A percentile compares a stretch with the other conserved stretches of the same genome.
Evolutionary conservation across 1,140 invertebrate genomes (phyloP).

Genomic region (Acyrthosiphon pisum): DNA sequence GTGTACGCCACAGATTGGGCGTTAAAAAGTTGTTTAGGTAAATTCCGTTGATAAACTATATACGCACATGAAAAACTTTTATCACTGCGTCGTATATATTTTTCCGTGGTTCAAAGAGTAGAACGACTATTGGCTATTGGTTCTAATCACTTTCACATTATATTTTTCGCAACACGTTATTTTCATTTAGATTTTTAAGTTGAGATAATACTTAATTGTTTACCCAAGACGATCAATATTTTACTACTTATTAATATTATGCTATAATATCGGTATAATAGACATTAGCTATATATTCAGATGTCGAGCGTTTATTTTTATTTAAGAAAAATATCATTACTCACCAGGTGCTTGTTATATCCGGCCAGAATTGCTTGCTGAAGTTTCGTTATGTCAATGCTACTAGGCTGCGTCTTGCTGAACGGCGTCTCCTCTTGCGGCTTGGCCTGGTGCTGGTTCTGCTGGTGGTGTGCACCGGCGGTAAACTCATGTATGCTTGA

Average conservation of each 20-base stretch:
- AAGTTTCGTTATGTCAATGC: slow-evolving; percentile 65
- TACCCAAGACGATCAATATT: background rate
- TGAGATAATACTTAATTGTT: no score
- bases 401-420: slow-evolving; percentile 57
- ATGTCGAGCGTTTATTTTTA: background rate
- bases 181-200: background rate
- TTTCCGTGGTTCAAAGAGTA: no score
- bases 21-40: no score
- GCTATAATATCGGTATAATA: no score
- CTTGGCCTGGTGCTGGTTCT: slow-evolving; percentile 58
- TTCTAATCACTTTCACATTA: background rate
- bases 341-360: slow-evolving; percentile 60
- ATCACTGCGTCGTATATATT: no score
- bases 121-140: no score
- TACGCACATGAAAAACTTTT: no score
- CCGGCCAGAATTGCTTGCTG: slow-evolving; percentile 66
- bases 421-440: background rate
- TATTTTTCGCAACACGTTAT: background rate
- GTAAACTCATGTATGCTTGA: background rate
- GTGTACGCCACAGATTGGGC: no score
- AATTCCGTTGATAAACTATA: no score
- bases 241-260: background rate
- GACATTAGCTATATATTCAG: background rate
- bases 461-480: slow-evolving; percentile 35
- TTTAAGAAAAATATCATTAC: background rate